Evolutionary conservation across 2,888 invertebrate genomes (phyloP).

Genomic region (Vannuccia rotundouncinata): DNA sequence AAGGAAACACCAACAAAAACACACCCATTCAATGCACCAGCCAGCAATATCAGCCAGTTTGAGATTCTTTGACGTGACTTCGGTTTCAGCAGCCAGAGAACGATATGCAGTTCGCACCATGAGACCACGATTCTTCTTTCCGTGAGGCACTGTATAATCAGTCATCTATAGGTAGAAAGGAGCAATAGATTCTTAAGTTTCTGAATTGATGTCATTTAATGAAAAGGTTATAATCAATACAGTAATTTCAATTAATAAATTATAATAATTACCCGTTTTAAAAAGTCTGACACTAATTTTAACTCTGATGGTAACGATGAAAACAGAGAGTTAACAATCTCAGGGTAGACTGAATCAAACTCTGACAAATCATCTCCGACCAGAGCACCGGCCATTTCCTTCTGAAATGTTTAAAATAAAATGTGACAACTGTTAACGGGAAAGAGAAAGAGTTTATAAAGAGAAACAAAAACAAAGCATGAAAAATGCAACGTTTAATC

Average conservation of each 20-base stretch:
- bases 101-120: slow-evolving; percentile 55
- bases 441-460: too few species aligned
- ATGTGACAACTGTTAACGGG: too few species aligned
- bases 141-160: slow-evolving; percentile 83
- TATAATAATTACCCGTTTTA: neutral
- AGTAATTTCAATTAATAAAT: neutral
- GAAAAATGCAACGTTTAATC: too few species aligned
- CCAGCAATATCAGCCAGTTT: slow-evolving; percentile 75
- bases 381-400: too few species aligned
- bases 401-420: too few species aligned
- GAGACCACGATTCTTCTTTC: slow-evolving; percentile 65
- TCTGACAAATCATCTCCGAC: neutral
- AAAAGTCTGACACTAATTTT: neutral
- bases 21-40: slow-evolving; percentile 90
- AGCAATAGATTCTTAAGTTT: too few species aligned
- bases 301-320: neutral
- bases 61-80: slow-evolving; percentile 70
- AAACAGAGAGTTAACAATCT: neutral
- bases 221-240: too few species aligned
- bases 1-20: too few species aligned
- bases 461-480: too few species aligned
- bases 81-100: slow-evolving; percentile 57
- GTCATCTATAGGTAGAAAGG: slow-evolving; percentile 57
- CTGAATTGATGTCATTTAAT: too few species aligned
- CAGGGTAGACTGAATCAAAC: neutral